Base-by-base conservation (phyloP, 2,888 invertebrate genomes). In the Dynastes maya region DNA sequence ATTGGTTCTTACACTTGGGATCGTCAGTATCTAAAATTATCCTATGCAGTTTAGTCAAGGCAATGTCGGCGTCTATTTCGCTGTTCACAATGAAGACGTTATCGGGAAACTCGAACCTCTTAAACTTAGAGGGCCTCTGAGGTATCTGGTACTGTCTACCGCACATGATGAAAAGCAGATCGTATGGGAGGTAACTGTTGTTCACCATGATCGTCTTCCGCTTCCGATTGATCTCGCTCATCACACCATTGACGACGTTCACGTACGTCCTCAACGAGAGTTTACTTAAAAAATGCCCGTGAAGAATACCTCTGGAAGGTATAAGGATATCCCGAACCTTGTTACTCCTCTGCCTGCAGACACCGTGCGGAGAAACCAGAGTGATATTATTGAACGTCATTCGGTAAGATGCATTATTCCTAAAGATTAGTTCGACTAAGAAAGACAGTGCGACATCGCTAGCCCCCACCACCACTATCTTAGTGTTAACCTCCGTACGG, bases 381-480 rank as follows among this genome's bases (percentile, higher is more conserved):
- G 93, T 94, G 22, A 96, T 85, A 85, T 95, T 95, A 76, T 92
- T 92, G 86, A 94, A 95, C 0, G 91, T 91, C 53, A 93, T 85
- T 84, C 92, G 89, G 29, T 83, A 84, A 40, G 78, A 80, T 22
- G 82, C 80, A 37, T 81, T 85, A 82, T 86, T 91, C 90, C 91
- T 91, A 83, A 91, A 89, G 13, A 92, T 86, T 22, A 95, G 86
- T 22, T 90, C 87, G 83, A 94, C 93, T 22, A 93, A 83, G 82
- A 94, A 93, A 0, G 93, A 89, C 0, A 93, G 86, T 0, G 92
- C 92, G 0, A 92, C 92, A 22, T 92, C 90, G 76, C 94, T 93
- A 0, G 92, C 92, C 0, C 94, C 93, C 0, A 94, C 91, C 0
- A 94, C 91, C 0, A 94, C 92, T 61, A 94, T 92, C 83, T 90